Evolutionary conservation across 37 sponge, comb jelly and placozoan species (phyloP).

Genomic region (Ianthella basta): DNA sequence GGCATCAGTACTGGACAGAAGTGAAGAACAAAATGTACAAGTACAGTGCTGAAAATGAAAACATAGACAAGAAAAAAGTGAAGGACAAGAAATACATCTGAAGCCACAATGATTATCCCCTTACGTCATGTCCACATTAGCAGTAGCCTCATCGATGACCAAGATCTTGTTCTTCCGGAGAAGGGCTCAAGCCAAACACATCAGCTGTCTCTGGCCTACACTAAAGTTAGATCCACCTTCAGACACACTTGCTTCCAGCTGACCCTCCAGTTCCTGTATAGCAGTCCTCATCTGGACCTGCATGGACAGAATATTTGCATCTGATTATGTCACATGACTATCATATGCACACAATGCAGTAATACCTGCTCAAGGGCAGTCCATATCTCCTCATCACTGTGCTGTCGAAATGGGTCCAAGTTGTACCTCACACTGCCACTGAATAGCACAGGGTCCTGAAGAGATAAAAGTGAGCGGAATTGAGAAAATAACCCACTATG

Average conservation of each 20-base stretch:
- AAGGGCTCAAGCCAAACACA: conserved; percentile 76
- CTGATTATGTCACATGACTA: too few relatives aligned
- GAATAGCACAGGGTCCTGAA: conserved; percentile 87
- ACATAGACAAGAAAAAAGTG: not conserved
- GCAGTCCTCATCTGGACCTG: conserved; percentile 75
- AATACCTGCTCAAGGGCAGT: conserved; percentile 71
- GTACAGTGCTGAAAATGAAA: not conserved
- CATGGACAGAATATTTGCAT: too few relatives aligned
- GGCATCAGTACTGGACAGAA: conserved; percentile 65
- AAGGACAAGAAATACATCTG: too few relatives aligned
- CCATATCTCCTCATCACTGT: conserved; percentile 76
- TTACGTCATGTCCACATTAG: conserved; percentile 77
- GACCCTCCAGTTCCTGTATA: conserved; percentile 54
- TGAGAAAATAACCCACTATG: too few relatives aligned
- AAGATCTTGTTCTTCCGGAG: conserved; percentile 73
- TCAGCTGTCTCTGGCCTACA: conserved; percentile 77
- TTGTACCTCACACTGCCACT: conserved; percentile 85
- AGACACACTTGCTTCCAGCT: conserved; percentile 55
- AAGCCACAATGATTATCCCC: too few relatives aligned
- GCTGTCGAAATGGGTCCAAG: conserved; percentile 85
- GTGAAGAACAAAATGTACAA: too few relatives aligned
- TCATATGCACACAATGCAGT: not conserved
- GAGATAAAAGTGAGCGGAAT: too few relatives aligned
- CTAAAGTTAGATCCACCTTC: conserved; percentile 81
- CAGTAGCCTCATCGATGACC: conserved; percentile 81